A percentile compares a stretch with the other conserved stretches of the same genome.
These are phyloP conservation scores for Spizaetus ornatus DNA, from an alignment of 2,113 vertebrate genomes.

Conservation along the genomic window DNA sequence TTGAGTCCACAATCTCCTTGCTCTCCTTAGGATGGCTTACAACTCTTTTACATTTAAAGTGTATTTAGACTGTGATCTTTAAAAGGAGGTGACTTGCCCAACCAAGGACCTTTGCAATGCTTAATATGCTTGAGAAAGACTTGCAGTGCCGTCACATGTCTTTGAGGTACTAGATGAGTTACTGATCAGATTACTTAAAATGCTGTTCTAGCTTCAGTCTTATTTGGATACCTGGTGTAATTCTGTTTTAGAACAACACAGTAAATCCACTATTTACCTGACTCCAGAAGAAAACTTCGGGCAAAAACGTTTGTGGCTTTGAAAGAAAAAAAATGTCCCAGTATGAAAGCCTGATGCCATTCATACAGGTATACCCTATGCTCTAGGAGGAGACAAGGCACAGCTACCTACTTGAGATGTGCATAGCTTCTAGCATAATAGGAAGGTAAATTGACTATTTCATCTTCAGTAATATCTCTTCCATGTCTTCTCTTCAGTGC, in stretches of 20 bases:
- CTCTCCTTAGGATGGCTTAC: background rate
- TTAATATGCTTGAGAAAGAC: background rate
- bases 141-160: background rate
- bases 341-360: background rate
- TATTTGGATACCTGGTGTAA: background rate
- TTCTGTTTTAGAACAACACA: background rate
- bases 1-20: background rate
- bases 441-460: background rate
- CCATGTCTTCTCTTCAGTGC: background rate
- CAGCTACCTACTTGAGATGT: background rate
- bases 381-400: background rate
- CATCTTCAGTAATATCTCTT: background rate
- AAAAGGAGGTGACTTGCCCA: background rate
- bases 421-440: background rate
- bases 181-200: background rate
- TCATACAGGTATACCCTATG: background rate
- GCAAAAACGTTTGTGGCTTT: background rate
- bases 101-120: background rate
- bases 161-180: background rate
- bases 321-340: background rate
- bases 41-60: background rate
- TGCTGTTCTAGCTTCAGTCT: background rate
- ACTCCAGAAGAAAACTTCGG: background rate
- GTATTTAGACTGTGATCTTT: background rate
- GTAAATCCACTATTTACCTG: background rate